Evolutionary conservation across 2,797 vertebrate species (phyloP).

Genomic region (Bryconaethiops microstoma): DNA sequence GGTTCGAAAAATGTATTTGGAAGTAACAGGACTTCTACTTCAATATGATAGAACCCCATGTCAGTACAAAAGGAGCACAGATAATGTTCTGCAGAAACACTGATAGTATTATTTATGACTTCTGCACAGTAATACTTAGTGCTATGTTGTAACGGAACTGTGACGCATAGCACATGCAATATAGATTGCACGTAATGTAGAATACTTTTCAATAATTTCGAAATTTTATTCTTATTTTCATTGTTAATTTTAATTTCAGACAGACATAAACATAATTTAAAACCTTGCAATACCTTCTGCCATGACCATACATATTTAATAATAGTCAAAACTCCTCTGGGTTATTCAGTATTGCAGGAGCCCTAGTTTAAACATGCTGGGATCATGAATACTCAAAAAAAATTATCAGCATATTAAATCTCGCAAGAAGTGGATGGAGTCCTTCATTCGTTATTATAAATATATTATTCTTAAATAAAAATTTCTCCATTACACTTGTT

Average conservation of each 20-base stretch:
- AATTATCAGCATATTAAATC: slow-evolving; percentile 54
- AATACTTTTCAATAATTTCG: slow-evolving; percentile 37
- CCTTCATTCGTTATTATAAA: slow-evolving; percentile 70
- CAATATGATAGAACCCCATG: too few species aligned
- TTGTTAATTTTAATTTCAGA: slow-evolving; percentile 49
- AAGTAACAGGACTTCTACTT: neutral
- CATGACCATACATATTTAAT: slow-evolving; percentile 26
- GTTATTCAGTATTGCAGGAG: slow-evolving; percentile 45
- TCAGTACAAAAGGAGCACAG: slow-evolving; percentile 24
- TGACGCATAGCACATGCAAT: slow-evolving; percentile 69
- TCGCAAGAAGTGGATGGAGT: slow-evolving; percentile 48
- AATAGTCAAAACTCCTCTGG: slow-evolving; percentile 42
- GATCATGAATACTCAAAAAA: slow-evolving; percentile 33
- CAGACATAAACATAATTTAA: slow-evolving; percentile 47
- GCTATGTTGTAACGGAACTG: slow-evolving; percentile 34
- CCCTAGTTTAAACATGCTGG: slow-evolving; percentile 44
- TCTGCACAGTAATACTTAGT: slow-evolving; percentile 46
- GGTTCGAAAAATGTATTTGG: neutral
- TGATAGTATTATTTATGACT: slow-evolving; percentile 41
- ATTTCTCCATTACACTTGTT: slow-evolving; percentile 55
- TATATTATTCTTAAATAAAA: slow-evolving; percentile 71
- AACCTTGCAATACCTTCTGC: slow-evolving; percentile 45
- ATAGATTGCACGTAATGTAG: slow-evolving; percentile 62
- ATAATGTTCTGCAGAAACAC: slow-evolving; percentile 32
- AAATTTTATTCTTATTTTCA: slow-evolving; percentile 34